Evolutionary conservation across 2,888 invertebrate genomes (phyloP), one percentile per base, ranked within the genome.

Genomic region (Periphyllus acericola): DNA sequence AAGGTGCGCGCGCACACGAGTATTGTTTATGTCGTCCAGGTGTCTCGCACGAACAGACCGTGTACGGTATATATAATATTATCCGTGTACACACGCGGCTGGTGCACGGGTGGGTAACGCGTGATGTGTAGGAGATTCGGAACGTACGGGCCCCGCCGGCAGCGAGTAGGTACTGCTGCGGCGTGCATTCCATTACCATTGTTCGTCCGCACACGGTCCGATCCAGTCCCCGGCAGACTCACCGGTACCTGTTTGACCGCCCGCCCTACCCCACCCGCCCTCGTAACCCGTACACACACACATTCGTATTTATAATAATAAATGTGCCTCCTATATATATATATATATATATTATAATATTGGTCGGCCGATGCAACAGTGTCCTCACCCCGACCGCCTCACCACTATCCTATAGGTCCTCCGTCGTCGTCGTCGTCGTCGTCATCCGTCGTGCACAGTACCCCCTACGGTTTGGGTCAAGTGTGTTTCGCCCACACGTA

Each of bases 211-310:
- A 6, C 21, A 5, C 21, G 34, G 32, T 66, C 72, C 85, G 85
- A 85, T 79, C 71, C 72, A 55, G 71, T 79, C 79, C 40, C 74
- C 80, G 87, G 80, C 87, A 87, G 87, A 87, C 87, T 87, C 87
- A 60, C 87, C 87, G 87, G 87, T 80, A 87, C 87, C 87, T 87
- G 87, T 87, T 87, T 87, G 87, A 87, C 87, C 74, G 46, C 72
- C 87, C 71, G 36, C 78, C 80, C 32, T 11, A 19, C 86, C 52
- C 66, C 74, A 21, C 36, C 40, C 74, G 21, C 19, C 74, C 0
- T n/a, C 72, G 29, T 32, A 19, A 76, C 75, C 75, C 34, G 32
- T 46, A 83, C n/a, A 34, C 32, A 8, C 14, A 40, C 46, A 19
- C 55, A n/a, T 80, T 75, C 76, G 2, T 75, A 55, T 78, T 17